phyloP scores from a whole-genome alignment of 2,888 invertebrate species.

The Toxonevra muliebris region DNA sequence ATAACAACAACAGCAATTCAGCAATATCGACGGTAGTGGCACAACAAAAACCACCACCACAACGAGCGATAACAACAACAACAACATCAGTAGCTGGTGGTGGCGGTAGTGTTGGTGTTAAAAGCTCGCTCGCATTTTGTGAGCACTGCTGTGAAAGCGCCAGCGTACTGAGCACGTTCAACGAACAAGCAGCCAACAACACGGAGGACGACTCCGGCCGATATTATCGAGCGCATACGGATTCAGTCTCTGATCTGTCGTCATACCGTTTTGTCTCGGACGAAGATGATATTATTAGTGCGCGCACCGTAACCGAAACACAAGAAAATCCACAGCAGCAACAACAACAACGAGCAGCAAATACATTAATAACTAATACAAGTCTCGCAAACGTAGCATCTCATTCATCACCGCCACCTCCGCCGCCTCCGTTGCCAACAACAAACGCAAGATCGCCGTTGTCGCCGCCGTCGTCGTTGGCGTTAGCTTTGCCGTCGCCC shows the following conservation, averaged over 20 bases:
- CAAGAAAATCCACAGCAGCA: conserved; percentile 38
- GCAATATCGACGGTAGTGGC: conserved; percentile 4
- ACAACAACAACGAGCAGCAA: conserved; percentile 39
- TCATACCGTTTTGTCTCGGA: conserved; percentile 61
- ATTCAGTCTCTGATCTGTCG: conserved; percentile 62
- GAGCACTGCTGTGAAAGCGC: conserved; percentile 55
- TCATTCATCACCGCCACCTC: conserved; percentile 4
- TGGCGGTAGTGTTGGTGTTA: conserved; percentile 12
- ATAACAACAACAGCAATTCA: conserved; percentile 34
- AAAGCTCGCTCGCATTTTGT: conserved; percentile 55
- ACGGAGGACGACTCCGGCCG: conserved; percentile 46
- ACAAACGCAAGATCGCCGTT: conserved; percentile 15
- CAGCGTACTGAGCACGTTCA: conserved; percentile 32
- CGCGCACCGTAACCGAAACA: conserved; percentile 32
- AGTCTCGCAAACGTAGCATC: conserved; percentile 1
- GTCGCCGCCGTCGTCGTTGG: conserved; percentile 23
- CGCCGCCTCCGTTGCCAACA: conserved; percentile 6
- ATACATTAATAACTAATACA: conserved; percentile 29
- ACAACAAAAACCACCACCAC: too few relatives aligned
- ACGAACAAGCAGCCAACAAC: neutral
- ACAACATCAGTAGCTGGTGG: conserved; percentile 32
- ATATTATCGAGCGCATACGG: conserved; percentile 49
- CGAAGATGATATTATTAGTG: conserved; percentile 51
- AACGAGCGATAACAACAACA: conserved; percentile 28
- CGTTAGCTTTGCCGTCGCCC: conserved; percentile 35